These are phyloP conservation scores for Neoaliturus tenellus DNA, from an alignment of 2,888 invertebrate genomes.

Conservation along the genomic window DNA sequence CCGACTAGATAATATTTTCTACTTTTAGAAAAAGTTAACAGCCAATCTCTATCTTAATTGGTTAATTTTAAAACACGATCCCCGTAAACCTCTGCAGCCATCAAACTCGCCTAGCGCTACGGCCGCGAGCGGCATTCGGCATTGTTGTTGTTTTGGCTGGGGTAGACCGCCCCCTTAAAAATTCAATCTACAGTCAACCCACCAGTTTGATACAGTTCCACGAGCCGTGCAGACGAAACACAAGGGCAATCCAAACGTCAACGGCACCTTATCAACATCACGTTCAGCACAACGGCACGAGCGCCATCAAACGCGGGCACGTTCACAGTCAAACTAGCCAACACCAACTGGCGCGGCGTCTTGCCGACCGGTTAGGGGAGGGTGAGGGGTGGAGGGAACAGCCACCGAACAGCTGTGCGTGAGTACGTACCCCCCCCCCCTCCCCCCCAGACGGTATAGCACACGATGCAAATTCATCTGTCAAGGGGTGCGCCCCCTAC, in stretches of 20 bases:
- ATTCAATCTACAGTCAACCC: too few relatives aligned
- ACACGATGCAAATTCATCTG: constrained; percentile 24
- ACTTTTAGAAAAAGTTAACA: too few relatives aligned
- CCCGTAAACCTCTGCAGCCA: too few relatives aligned
- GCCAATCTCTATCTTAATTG: too few relatives aligned
- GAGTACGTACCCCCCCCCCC: neutral
- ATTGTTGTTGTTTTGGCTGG: too few relatives aligned
- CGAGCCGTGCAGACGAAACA: neutral
- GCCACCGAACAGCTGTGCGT: constrained; percentile 17
- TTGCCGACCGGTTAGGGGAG: neutral
- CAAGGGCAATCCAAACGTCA: neutral
- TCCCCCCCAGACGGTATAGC: neutral
- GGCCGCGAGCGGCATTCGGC: too few relatives aligned
- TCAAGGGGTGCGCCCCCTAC: neutral
- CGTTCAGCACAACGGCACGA: neutral
- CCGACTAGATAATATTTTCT: too few relatives aligned
- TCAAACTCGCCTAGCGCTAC: too few relatives aligned
- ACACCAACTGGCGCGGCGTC: neutral
- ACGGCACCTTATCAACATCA: neutral
- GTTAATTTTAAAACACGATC: too few relatives aligned
- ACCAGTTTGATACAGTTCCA: neutral
- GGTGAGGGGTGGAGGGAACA: neutral
- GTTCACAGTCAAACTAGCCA: neutral
- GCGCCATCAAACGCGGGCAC: neutral
- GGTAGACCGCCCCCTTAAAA: too few relatives aligned